These are phyloP conservation scores for Diplosoma virens DNA, from an alignment of 23 tunicate genomes.

Conservation along the genomic window DNA sequence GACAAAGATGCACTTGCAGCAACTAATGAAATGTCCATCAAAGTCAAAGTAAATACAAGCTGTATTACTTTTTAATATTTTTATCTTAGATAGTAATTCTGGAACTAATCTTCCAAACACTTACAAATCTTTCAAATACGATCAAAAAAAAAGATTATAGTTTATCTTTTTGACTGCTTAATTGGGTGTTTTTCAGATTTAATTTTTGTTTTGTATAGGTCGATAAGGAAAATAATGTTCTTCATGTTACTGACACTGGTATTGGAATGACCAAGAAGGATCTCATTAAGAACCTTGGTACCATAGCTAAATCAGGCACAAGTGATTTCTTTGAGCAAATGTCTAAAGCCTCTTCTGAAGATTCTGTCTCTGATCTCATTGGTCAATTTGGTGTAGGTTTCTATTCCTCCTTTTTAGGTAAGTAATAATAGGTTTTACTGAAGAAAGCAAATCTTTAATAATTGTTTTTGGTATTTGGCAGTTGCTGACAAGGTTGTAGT, in stretches of 20 bases:
- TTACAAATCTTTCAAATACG: too few species aligned
- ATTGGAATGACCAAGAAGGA: constrained; percentile 98
- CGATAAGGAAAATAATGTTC: constrained; percentile 92
- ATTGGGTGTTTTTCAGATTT: too few species aligned
- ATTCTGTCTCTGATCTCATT: constrained; percentile 93
- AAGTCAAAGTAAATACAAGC: constrained; percentile 88
- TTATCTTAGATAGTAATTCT: too few species aligned
- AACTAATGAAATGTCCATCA: constrained; percentile 85
- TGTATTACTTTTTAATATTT: too few species aligned
- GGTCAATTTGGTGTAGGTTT: constrained; percentile 99
- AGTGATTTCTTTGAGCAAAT: constrained; percentile 97
- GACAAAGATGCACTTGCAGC: constrained; percentile 67
- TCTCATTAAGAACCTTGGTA: constrained; percentile 89
- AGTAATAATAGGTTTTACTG: neutral
- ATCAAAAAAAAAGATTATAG: too few species aligned
- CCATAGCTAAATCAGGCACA: constrained; percentile 99
- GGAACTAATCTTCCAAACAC: too few species aligned
- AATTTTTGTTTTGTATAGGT: constrained; percentile 55
- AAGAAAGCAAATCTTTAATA: neutral
- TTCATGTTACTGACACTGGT: constrained; percentile 99
- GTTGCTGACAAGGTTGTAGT: constrained; percentile 99
- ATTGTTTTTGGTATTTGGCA: neutral
- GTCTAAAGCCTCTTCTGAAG: constrained; percentile 77
- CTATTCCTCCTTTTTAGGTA: constrained; percentile 92
- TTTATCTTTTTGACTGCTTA: too few species aligned